Base-by-base conservation (phyloP, 2,888 invertebrate species). In the Eupeodes luniger region DNA sequence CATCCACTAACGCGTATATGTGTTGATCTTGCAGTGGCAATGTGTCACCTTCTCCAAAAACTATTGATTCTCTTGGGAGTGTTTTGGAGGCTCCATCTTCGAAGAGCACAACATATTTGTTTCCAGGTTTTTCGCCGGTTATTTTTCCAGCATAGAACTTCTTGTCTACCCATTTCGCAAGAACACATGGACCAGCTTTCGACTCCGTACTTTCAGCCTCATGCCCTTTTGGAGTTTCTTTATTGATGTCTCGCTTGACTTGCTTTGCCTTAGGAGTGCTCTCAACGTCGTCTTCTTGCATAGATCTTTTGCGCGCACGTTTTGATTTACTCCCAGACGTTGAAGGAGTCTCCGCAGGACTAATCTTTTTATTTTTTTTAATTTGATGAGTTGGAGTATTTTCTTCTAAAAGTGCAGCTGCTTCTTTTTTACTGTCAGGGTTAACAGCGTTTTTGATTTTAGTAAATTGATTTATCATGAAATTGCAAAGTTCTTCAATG, bases 121-220 rank as follows among this genome's bases (percentile, higher is more conserved):
- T 94, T 0, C 94, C 94, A 70, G 95, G 94, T 0, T 95, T 94
- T 67, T 95, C 95, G 89, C 95, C 95, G 11, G 94, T 92, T 0
- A 96, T 95, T 91, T 93, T 94, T 0, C 96, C 96, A 0, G 96
- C 95, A 90, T 96, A 96, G 90, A 96, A 96, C 85, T 95, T 95
- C 90, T 95, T 95, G 91, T 96, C 96, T 0, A 95, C 95, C 96
- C 96, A 96, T 91, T 95, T 95, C 0, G 96, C 96, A 89, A 96
- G 94, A 0, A 96, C 96, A 40, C 91, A 90, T 51, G 91, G 92
- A 0, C 92, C 92, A 4, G 91, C 27, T 80, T 81, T 77, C 10
- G 55, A 19, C 62, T 82, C 81, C 5, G 87, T 76, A 34, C 44
- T 77, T 5, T 84, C 84, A n/a, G 61, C 77, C n/a, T 88, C 81